A percentile compares a stretch with the other conserved stretches of the same genome.
phyloP scores from a whole-genome alignment of 1,140 invertebrate genomes.

The Bilobella aurantiaca region DNA sequence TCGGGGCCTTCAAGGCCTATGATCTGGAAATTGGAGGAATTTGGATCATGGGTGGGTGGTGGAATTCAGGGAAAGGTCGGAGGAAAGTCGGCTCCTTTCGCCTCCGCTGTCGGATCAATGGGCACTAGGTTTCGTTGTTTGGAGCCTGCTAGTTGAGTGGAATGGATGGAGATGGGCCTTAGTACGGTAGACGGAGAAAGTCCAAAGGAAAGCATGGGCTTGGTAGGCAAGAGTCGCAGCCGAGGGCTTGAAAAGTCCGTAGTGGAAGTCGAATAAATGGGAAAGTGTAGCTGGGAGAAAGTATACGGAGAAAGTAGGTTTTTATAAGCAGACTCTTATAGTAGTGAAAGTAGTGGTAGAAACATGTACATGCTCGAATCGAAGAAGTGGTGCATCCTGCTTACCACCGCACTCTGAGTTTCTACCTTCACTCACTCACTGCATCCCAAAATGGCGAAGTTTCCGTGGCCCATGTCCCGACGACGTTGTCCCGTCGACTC shows the following conservation, averaged over 20 bases:
- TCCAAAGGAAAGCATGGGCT: too few species aligned
- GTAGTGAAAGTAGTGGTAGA: neutral
- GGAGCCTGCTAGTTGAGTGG: neutral
- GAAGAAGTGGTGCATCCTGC: conserved; percentile 34
- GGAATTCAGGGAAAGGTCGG: neutral
- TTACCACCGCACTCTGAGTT: conserved; percentile 30
- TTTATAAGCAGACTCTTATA: neutral
- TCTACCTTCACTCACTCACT: conserved; percentile 6
- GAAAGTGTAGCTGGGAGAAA: neutral
- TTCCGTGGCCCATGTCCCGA: conserved; percentile 28
- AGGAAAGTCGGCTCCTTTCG: neutral
- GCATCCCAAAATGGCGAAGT: conserved; percentile 35
- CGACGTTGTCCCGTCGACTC: neutral
- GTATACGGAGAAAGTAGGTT: neutral
- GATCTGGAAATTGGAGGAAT: neutral
- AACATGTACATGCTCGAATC: conserved; percentile 10
- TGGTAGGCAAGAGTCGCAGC: too few species aligned
- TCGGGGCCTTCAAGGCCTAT: neutral
- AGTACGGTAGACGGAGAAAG: neutral
- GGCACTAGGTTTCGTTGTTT: neutral
- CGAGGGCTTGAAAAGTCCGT: too few species aligned
- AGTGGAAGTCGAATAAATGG: neutral
- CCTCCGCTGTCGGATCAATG: neutral
- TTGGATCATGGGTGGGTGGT: neutral
- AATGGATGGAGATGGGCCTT: conserved; percentile 8